Base-by-base conservation (phyloP, 2,113 vertebrate species). In the Protobothrops flavoviridis region DNA sequence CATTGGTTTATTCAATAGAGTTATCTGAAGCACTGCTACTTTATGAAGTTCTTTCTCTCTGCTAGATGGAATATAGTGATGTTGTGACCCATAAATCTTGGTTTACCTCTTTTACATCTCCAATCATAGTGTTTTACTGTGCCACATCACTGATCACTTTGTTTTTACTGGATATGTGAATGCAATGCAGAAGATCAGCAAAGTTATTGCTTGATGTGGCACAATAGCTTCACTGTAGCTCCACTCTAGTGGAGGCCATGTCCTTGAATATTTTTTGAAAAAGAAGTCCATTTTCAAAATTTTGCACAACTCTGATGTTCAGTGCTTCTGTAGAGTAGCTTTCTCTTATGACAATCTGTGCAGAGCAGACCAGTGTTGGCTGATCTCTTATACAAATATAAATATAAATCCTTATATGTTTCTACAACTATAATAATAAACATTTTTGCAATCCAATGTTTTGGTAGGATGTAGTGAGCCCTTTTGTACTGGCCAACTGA, bases 401-500 rank as follows among this genome's bases (percentile, higher is more conserved):
- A 69, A n/a, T 69, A 69, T 15, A n/a, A n/a, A 69, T 0, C 92
- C 96, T 96, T 94, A 96, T 91, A 53, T 91, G 93, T 95, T 95
- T 87, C 45, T 95, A 92, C 93, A 95, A 95, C 93, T 96, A 91
- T 93, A 97, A 97, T 92, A 90, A 85, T 59, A 94, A 94, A 45
- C 3, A 33, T 39, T 92, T 96, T 33, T 95, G 88, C 90, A 74
- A 39, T 81, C 17, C 69, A 33, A 43, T 20, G 7, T 43, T 39
- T 81, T 33, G 39, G 17, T 81, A 39, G 6, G 5, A 7, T 81
- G 3, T 8, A 21, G 69, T 81, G 33, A 81, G 33, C 6, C 15
- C 17, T 81, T 81, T 21, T 81, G 17, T 21, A 8, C 17, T 81
- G 17, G 69, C 69, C 69, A 81, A 81, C 17, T 20, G 2, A 20